Base-by-base conservation (phyloP, 2,888 invertebrate species). In the Pandemis corylana region DNA sequence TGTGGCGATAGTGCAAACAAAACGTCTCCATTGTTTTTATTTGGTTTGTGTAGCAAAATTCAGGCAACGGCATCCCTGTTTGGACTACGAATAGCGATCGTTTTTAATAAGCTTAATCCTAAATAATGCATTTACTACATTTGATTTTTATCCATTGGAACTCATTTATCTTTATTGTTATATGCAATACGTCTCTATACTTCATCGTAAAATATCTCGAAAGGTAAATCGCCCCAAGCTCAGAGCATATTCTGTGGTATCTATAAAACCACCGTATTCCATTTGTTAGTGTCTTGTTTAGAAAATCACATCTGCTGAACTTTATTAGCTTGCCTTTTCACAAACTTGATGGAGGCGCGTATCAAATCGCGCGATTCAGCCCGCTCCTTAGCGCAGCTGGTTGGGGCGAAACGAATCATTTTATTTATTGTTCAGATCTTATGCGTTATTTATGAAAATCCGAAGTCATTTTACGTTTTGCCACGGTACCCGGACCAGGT, bases 311-410 rank as follows among this genome's bases (percentile, higher is more conserved):
- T 94, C 94, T 94, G 93, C 91, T 90, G 87, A 93, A 91, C 87
- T 93, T 92, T 93, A 93, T 91, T 91, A 92, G 90, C 85, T 85
- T 85, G 88, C 84, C 90, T 92, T 93, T 93, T 90, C 90, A 93
- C 90, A 93, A 92, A 92, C 87, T 89, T 91, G 93, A 94, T 92
- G 92, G 92, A 93, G 90, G 93, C 91, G 93, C 94, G 93, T 93
- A 92, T 90, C 94, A 89, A 94, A 94, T 94, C 89, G 92, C 78
- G 79, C 88, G 87, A 92, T 92, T 92, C 89, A 89, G 83, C 83
- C 83, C 86, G 90, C 91, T 92, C 90, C 94, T 94, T 92, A 91
- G 82, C 88, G 87, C 94, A 94, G 92, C 94, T 94, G 94, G 91
- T 90, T 89, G 83, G 86, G 84, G 90, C 90, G 92, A 84, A 88